A percentile compares a stretch with the other conserved stretches of the same genome.
Evolutionary conservation across 2,888 invertebrate species (phyloP).

Genomic region (Melanotus villosus): DNA sequence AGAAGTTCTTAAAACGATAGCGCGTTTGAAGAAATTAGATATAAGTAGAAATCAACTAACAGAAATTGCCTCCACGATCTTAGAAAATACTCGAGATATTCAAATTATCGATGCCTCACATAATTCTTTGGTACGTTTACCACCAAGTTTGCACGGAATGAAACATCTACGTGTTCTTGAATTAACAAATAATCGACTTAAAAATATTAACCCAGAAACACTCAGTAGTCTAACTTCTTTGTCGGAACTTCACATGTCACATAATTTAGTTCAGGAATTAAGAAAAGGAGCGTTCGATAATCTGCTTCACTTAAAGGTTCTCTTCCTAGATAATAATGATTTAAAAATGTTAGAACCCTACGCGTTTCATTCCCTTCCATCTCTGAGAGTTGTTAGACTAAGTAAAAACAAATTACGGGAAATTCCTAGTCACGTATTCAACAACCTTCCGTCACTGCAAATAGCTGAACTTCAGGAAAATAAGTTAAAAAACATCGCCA

Average conservation of each 20-base stretch:
- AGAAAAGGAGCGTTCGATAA: slow-evolving; percentile 81
- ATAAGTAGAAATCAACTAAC: slow-evolving; percentile 83
- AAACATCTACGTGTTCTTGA: slow-evolving; percentile 81
- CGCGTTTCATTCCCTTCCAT: slow-evolving; percentile 79
- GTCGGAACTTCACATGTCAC: slow-evolving; percentile 79
- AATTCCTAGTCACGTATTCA: slow-evolving; percentile 83
- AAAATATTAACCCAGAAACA: slow-evolving; percentile 77
- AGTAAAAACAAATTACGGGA: slow-evolving; percentile 82
- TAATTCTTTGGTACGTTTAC: slow-evolving; percentile 82
- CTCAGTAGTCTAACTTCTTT: slow-evolving; percentile 80
- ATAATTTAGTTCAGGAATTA: slow-evolving; percentile 81
- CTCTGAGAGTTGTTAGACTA: slow-evolving; percentile 73
- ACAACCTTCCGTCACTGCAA: slow-evolving; percentile 81
- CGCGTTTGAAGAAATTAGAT: slow-evolving; percentile 77
- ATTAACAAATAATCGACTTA: slow-evolving; percentile 83
- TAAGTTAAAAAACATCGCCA: slow-evolving; percentile 79
- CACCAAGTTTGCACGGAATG: slow-evolving; percentile 78
- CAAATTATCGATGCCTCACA: slow-evolving; percentile 84
- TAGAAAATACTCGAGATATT: slow-evolving; percentile 77
- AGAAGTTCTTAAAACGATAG: slow-evolving; percentile 78
- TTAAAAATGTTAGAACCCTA: slow-evolving; percentile 81
- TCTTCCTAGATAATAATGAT: slow-evolving; percentile 88
- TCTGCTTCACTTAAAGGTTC: slow-evolving; percentile 78
- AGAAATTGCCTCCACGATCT: slow-evolving; percentile 76
- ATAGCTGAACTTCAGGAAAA: slow-evolving; percentile 87